Percentiles rank a stretch among this genome's conserved stretches.
These are phyloP conservation scores for Dromas ardeola DNA, from an alignment of 2,113 vertebrate genomes.

Conservation along the genomic window DNA sequence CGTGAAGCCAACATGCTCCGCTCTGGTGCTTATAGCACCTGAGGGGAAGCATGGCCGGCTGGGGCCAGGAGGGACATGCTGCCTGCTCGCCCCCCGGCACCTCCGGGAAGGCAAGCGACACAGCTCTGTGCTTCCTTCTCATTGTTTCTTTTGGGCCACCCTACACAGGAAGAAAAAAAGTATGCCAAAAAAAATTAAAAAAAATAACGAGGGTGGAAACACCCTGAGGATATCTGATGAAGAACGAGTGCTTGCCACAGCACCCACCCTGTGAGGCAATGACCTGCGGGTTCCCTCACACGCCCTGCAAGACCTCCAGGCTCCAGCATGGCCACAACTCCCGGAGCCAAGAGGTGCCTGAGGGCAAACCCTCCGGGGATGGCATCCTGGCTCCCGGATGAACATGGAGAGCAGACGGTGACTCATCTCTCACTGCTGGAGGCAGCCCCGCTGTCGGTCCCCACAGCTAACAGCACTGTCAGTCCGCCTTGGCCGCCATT, in stretches of 20 bases:
- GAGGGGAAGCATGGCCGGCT: neutral
- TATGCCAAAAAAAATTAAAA: too few relatives aligned
- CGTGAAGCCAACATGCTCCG: rapidly evolving
- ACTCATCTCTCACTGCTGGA: rapidly evolving
- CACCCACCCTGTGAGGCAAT: neutral
- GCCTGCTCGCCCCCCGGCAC: rapidly evolving
- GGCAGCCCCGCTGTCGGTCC: rapidly evolving
- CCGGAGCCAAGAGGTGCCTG: neutral
- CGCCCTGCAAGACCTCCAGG: rapidly evolving
- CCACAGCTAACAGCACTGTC: rapidly evolving
- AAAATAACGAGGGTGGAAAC: neutral
- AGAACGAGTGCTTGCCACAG: neutral
- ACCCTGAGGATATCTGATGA: neutral
- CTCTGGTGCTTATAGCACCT: rapidly evolving
- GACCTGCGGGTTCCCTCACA: rapidly evolving
- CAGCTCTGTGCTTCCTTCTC: neutral
- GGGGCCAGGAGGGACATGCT: neutral
- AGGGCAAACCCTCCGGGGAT: rapidly evolving
- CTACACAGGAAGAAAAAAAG: neutral
- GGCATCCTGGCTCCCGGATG: neutral
- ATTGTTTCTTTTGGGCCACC: neutral
- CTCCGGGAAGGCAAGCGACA: rapidly evolving
- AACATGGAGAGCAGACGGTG: rapidly evolving
- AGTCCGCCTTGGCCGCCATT: neutral
- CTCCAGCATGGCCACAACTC: rapidly evolving